Conservation (phyloP, 2,888 invertebrate species). For the Schizotus pectinicornis region DNA sequence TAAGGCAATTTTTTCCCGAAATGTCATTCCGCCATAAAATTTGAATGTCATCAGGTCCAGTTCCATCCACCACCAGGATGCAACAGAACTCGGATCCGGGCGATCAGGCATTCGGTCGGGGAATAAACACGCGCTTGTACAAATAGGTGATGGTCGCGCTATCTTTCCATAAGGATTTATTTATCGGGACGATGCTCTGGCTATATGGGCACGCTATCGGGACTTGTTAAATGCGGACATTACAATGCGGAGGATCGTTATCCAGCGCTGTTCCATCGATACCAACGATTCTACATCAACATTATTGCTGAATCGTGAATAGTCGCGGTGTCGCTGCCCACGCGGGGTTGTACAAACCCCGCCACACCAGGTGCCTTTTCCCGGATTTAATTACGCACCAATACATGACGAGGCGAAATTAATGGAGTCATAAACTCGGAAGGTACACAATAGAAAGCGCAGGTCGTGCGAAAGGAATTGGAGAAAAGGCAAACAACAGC, state of each 20-base stretch:
- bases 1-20: no score
- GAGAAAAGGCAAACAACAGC: no score
- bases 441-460: no score
- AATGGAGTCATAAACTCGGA: no score
- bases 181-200: slow-evolving; percentile 48
- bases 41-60: no score
- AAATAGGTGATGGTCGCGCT: slow-evolving; percentile 54
- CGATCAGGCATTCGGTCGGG: no score
- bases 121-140: slow-evolving; percentile 39
- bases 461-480: no score
- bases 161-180: slow-evolving; percentile 56
- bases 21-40: no score
- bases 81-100: no score
- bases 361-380: not conserved
- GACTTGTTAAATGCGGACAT: slow-evolving; percentile 59
- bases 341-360: slow-evolving; percentile 36
- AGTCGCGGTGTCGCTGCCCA: slow-evolving; percentile 55
- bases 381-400: no score
- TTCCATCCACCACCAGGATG: no score
- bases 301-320: slow-evolving; percentile 60
- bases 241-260: slow-evolving; percentile 59
- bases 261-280: slow-evolving; percentile 57
- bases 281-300: slow-evolving; percentile 58
- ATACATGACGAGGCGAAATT: no score
- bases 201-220: slow-evolving; percentile 49